These are phyloP conservation scores for Nycticebus coucang DNA, from an alignment of 2,113 vertebrate genomes.

Conservation along the genomic window DNA sequence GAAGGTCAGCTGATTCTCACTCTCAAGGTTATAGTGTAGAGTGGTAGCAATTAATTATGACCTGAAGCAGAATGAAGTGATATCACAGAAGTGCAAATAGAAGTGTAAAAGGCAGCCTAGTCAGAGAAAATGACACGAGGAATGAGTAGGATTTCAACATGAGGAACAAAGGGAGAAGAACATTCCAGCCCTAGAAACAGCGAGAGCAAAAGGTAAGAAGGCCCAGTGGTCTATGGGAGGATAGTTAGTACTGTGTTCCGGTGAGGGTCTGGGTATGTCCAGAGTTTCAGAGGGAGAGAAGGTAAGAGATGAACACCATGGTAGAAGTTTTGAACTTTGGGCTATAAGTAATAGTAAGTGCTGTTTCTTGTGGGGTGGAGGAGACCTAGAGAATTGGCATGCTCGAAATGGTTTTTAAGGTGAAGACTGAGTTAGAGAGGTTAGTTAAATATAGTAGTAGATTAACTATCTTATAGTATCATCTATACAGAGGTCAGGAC, in stretches of 20 bases:
- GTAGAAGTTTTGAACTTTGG: not conserved
- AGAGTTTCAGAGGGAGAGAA: not conserved
- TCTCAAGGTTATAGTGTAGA: not conserved
- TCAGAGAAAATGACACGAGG: not conserved
- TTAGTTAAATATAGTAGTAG: not conserved
- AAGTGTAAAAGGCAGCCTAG: not conserved
- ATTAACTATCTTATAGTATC: not conserved
- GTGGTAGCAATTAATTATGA: not conserved
- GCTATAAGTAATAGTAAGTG: not conserved
- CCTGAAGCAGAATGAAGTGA: not conserved
- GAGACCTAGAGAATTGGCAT: not conserved
- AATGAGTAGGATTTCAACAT: not conserved
- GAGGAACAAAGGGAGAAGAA: not conserved
- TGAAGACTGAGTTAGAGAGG: slow-evolving; percentile 1
- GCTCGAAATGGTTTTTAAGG: not conserved
- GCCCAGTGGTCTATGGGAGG: not conserved
- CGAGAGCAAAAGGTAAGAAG: not conserved
- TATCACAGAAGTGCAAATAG: not conserved
- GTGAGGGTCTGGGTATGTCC: not conserved
- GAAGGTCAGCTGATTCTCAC: not conserved
- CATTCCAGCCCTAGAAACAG: not conserved
- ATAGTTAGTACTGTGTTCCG: not conserved
- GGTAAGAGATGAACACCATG: not conserved
- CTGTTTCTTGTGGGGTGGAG: not conserved
- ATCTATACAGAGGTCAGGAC: not conserved